A percentile compares a stretch with the other conserved stretches of the same genome.
Evolutionary conservation across 2,888 invertebrate genomes (phyloP).

Genomic region (Adela reaumurella): DNA sequence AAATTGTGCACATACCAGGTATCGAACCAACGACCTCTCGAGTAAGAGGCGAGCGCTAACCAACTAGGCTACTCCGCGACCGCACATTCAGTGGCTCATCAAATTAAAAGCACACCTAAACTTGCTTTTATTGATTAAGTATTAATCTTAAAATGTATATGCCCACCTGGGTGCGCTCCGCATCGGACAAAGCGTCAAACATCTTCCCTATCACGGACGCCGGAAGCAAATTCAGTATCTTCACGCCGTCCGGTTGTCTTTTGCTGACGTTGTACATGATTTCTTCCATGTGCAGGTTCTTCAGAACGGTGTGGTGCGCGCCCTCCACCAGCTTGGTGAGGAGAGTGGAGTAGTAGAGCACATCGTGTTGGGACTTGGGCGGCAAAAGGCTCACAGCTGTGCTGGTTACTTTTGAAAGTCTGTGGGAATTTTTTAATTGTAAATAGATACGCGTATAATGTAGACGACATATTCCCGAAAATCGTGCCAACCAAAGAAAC

Average conservation of each 20-base stretch:
- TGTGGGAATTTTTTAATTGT: too few relatives aligned
- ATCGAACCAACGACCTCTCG: too few relatives aligned
- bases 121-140: too few relatives aligned
- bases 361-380: slow-evolving; percentile 26
- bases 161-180: slow-evolving; percentile 39
- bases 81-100: too few relatives aligned
- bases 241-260: slow-evolving; percentile 32
- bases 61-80: too few relatives aligned
- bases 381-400: slow-evolving; percentile 32
- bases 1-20: too few relatives aligned
- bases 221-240: slow-evolving; percentile 26
- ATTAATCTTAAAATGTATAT: too few relatives aligned
- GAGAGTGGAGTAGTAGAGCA: slow-evolving; percentile 38
- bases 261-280: slow-evolving; percentile 34
- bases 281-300: slow-evolving; percentile 39
- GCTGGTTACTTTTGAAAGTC: slow-evolving; percentile 29
- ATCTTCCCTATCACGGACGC: slow-evolving; percentile 26
- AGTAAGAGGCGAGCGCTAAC: too few relatives aligned
- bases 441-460: too few relatives aligned
- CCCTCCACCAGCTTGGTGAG: slow-evolving; percentile 36
- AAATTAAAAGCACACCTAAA: too few relatives aligned
- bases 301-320: slow-evolving; percentile 27
- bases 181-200: slow-evolving; percentile 40
- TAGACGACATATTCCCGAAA: too few relatives aligned
- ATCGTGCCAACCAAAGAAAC: too few relatives aligned